phyloP scores from a whole-genome alignment of 1,140 invertebrate genomes.

The Marisa cornuarietis region DNA sequence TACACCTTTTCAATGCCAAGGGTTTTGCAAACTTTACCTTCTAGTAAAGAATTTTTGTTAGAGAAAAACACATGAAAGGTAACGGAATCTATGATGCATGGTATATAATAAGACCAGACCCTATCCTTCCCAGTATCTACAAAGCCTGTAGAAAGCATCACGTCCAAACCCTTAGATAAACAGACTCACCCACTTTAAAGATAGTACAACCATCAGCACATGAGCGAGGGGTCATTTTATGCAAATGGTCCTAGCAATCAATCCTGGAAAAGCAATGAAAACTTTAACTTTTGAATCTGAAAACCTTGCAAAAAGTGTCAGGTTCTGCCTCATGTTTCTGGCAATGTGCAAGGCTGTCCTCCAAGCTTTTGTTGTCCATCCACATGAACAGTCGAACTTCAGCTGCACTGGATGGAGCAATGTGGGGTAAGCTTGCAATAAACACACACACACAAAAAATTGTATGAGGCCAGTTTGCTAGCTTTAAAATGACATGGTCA shows the following conservation, averaged over 20 bases:
- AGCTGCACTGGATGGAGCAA: slow-evolving; percentile 45
- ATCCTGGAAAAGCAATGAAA: background rate
- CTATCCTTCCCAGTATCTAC: too few relatives aligned
- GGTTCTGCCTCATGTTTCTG: slow-evolving; percentile 23
- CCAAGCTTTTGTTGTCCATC: slow-evolving; percentile 29
- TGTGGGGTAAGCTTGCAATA: slow-evolving; percentile 48
- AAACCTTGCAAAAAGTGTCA: slow-evolving; percentile 16
- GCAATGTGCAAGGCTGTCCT: slow-evolving; percentile 33
- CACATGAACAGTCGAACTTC: slow-evolving; percentile 48
- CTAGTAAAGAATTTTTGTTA: too few relatives aligned
- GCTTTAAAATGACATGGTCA: background rate
- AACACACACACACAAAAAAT: background rate
- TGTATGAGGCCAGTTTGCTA: background rate
- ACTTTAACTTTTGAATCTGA: slow-evolving; percentile 5
- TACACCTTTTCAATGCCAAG: too few relatives aligned
- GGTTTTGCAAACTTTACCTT: too few relatives aligned
- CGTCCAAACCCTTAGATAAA: background rate
- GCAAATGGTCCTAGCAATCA: slow-evolving; percentile 48
- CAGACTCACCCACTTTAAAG: background rate
- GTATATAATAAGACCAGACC: too few relatives aligned
- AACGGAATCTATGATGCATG: too few relatives aligned
- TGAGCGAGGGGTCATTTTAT: slow-evolving; percentile 62
- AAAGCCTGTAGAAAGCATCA: background rate
- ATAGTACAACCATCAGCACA: slow-evolving; percentile 50
- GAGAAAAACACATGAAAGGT: too few relatives aligned